Conservation (phyloP, 1,140 invertebrate species). For the Brachionus asplanchnoidis region DNA sequence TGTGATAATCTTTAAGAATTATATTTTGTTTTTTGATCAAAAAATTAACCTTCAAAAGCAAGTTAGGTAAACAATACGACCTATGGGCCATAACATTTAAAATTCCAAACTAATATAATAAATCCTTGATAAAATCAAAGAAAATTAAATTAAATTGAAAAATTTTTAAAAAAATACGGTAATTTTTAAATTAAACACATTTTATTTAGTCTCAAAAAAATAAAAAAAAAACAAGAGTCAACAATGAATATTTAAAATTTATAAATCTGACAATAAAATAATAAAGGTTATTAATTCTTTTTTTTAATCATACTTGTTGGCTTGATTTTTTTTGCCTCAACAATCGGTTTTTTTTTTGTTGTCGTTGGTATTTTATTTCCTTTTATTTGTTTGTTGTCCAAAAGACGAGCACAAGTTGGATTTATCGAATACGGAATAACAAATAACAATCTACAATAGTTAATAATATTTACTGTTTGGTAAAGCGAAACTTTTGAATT, state of each 20-base stretch:
- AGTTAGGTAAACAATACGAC: no score
- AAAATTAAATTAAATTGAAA: background rate
- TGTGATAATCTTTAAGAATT: no score
- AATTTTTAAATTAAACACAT: background rate
- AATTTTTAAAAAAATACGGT: background rate
- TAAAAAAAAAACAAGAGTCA: background rate
- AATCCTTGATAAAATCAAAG: background rate
- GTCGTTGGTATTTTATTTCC: background rate
- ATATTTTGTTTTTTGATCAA: no score
- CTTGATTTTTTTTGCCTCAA: background rate
- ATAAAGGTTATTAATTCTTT: background rate
- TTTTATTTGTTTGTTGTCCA: background rate
- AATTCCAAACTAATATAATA: no score
- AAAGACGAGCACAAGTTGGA: slow-evolving; percentile 35
- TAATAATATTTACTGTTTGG: slow-evolving; percentile 41
- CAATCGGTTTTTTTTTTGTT: background rate
- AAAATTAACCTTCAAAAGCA: no score
- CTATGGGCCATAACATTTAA: no score
- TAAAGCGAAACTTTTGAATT: slow-evolving; percentile 16
- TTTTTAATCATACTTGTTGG: background rate
- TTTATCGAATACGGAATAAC: slow-evolving; percentile 37
- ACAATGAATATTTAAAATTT: background rate
- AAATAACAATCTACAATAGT: slow-evolving; percentile 41
- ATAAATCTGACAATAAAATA: background rate
- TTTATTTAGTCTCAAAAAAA: background rate